Evolutionary conservation across 2,113 vertebrate genomes (phyloP), one percentile per base, ranked within the genome.

Genomic region (Nibea albiflora): DNA sequence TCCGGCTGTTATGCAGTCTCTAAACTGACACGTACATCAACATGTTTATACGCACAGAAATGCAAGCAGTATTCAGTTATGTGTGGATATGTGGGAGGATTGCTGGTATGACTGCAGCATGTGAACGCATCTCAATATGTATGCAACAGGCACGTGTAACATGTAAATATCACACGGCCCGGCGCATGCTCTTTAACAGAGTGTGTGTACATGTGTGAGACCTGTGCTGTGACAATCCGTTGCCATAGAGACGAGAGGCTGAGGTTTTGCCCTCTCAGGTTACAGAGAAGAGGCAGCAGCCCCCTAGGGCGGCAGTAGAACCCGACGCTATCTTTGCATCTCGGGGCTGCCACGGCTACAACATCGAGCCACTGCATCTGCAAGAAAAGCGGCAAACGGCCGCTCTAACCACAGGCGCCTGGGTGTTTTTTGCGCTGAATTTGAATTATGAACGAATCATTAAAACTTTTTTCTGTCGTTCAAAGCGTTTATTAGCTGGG

Each of bases 181-280:
- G 1, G 20, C 2, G 4, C 1, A 8, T 47, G 62, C 39, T 72
- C 54, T 31, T 31, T 9, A 35, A 61, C 60, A 56, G 17, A 17
- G 12, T 22, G 56, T 65, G 17, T 53, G 74, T 22, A 39, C 14
- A 7, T 26, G 56, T 44, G 71, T 84, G 65, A 56, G 63, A 66
- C 61, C 57, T 24, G 72, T 2, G n/a, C 71, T 39, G 15, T 58
- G 67, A 72, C 31, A 28, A 75, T 31, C 26, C 14, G 62, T 89
- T 84, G 77, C 78, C 76, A 89, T 86, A 46, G 85, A 58, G 80
- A 79, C 24, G n/a, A 58, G 47, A 67, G 22, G 73, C 71, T 22
- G 73, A 69, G 28, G 31, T 78, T 82, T 57, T 66, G 50, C 46
- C 39, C 35, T 74, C 80, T 86, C 73, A 39, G 75, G 61, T 84